Conservation (phyloP, 2,113 vertebrate genomes). For the Phylloscopus trochilus region DNA sequence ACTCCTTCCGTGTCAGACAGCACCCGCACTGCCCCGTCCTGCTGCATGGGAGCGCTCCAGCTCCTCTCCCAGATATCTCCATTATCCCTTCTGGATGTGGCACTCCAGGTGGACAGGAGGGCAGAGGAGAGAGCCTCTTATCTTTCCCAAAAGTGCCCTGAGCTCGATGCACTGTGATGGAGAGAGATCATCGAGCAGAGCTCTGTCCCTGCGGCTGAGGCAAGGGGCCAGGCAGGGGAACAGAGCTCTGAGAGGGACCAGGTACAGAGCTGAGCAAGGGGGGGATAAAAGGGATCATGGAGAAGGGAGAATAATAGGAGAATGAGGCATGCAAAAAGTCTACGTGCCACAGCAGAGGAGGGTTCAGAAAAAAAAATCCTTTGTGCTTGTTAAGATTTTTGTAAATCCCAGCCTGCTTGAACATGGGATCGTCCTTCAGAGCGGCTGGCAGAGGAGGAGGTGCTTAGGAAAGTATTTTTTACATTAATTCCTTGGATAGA, state of each 20-base stretch:
- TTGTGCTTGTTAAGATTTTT: slow-evolving; percentile 36
- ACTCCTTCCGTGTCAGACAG: neutral
- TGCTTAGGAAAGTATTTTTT: slow-evolving; percentile 29
- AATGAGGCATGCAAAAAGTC: neutral
- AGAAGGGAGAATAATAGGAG: neutral
- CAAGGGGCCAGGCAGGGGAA: neutral
- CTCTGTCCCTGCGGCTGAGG: neutral
- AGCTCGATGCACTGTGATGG: neutral
- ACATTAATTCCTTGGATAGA: slow-evolving; percentile 24
- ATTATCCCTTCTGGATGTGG: neutral
- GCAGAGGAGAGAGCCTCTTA: neutral
- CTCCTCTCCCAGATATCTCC: neutral
- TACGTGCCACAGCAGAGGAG: neutral
- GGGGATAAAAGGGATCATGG: neutral
- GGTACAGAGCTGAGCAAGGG: neutral
- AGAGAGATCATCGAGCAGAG: neutral
- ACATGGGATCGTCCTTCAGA: neutral
- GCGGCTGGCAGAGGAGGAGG: neutral
- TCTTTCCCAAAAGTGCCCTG: neutral
- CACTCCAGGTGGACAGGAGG: neutral
- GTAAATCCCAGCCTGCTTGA: slow-evolving; percentile 14
- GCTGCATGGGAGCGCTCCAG: neutral
- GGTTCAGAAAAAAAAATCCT: slow-evolving; percentile 34
- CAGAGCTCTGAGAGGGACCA: neutral
- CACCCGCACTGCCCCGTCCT: neutral